Percentiles rank a stretch among this genome's conserved stretches.
Evolutionary conservation across 2,888 invertebrate genomes (phyloP).

Genomic region (Hylaea fasciaria): DNA sequence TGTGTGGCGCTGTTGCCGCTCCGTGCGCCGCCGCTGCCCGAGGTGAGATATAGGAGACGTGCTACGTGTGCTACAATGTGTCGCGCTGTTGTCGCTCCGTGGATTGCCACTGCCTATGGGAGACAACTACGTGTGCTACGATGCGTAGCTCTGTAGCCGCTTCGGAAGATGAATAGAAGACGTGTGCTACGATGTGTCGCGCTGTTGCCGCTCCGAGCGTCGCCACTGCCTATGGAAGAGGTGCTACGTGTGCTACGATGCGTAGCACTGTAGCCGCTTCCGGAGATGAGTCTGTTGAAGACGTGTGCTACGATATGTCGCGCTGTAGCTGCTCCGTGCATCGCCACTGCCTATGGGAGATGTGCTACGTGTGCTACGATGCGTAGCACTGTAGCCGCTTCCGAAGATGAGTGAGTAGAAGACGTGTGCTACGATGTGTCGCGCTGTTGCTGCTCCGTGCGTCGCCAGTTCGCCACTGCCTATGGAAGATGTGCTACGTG

Average conservation of each 20-base stretch:
- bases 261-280: conserved; percentile 44
- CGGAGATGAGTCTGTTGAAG: not conserved
- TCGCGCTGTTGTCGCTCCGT: conserved; percentile 51
- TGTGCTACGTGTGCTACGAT: too few relatives aligned
- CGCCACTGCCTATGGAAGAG: not conserved
- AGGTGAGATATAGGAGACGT: conserved; percentile 44
- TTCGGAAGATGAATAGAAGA: conserved; percentile 48
- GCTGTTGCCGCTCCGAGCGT: conserved; percentile 48
- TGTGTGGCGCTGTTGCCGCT: conserved; percentile 47
- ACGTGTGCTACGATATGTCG: conserved; percentile 52
- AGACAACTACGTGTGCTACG: too few relatives aligned
- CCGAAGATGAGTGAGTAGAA: conserved; percentile 46
- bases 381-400: conserved; percentile 46
- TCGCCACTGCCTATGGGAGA: conserved; percentile 33
- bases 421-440: not conserved
- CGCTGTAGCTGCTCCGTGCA: conserved; percentile 52
- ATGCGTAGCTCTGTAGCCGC: conserved; percentile 44
- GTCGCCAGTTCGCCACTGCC: too few relatives aligned
- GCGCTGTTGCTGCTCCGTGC: not conserved
- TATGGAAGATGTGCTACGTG: not conserved
- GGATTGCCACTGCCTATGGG: too few relatives aligned
- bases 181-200: too few relatives aligned
- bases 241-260: too few relatives aligned
- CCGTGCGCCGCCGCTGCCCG: conserved; percentile 38
- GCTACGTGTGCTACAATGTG: conserved; percentile 50